Evolutionary conservation across 1,140 invertebrate species (phyloP).

Genomic region (Hyles vespertilio): DNA sequence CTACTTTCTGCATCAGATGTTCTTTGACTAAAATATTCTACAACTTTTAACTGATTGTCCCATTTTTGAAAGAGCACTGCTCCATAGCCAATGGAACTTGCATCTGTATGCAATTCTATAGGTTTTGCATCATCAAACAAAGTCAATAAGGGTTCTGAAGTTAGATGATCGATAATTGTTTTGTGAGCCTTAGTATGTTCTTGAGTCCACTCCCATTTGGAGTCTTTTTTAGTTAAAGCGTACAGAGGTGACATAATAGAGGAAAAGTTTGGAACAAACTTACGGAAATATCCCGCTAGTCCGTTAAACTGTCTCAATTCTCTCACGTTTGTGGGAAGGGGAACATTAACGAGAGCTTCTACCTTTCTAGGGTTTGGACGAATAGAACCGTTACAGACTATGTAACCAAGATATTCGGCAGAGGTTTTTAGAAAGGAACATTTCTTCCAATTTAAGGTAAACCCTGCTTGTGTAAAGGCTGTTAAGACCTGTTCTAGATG

Average conservation of each 20-base stretch:
- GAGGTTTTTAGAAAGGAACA: conserved; percentile 30
- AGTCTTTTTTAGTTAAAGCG: conserved; percentile 16
- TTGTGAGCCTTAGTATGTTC: conserved; percentile 22
- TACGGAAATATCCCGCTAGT: conserved; percentile 38
- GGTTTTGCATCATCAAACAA: conserved; percentile 38
- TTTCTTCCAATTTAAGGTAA: conserved; percentile 36
- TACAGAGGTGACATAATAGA: conserved; percentile 31
- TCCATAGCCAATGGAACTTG: conserved; percentile 36
- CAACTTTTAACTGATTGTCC: conserved; percentile 61
- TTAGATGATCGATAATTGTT: conserved; percentile 14
- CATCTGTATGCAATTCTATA: conserved; percentile 55
- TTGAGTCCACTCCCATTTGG: conserved; percentile 12
- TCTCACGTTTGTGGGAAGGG: conserved; percentile 28
- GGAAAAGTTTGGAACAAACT: conserved; percentile 41
- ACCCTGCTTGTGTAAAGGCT: conserved; percentile 21
- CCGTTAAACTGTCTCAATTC: conserved; percentile 40
- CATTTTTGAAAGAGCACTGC: conserved; percentile 46
- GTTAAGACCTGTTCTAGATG: conserved; percentile 22
- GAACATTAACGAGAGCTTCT: conserved; percentile 21
- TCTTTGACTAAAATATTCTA: conserved; percentile 58
- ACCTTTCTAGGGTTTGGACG: conserved; percentile 27
- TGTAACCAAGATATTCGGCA: conserved; percentile 25
- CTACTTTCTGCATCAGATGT: conserved; percentile 38
- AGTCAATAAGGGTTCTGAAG: conserved; percentile 38
- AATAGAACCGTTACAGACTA: conserved; percentile 15